Evolutionary conservation across 1,140 invertebrate species (phyloP), one percentile per base, ranked within the genome.

Genomic region (Pogonomyrmex barbatus): DNA sequence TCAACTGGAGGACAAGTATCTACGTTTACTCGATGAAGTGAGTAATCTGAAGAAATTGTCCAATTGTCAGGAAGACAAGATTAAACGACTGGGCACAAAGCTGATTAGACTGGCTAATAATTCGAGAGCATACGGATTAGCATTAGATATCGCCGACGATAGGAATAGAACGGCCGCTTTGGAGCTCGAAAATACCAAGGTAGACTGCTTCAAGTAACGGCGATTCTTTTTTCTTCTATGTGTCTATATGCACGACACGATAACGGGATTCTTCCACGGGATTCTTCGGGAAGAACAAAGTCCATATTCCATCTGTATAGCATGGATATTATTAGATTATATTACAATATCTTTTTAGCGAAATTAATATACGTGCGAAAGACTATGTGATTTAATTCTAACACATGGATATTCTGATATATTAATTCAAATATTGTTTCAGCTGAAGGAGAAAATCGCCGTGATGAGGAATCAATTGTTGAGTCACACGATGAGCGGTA

Each of bases 51-150:
- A 95, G 78, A 94, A 95, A 86, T 87, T 94, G 24, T 93, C 88
- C 8, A 94, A 95, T 54, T 81, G 87, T 36, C 94, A 95, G 63
- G 93, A 95, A 39, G 95, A 95, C 52, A 95, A 95, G 75, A 93
- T 95, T 10, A 95, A 95, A 68, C 91, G 93, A 36, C 86, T 95
- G 2, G 90, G 93, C 2, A 95, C 95, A 0, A 95, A 95, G 86
- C 54, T 95, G 4, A 94, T 95, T 90, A 91, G 94, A 89, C 85
- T 93, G 24, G 86, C 92, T 2, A 88, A 91, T 14, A 94, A 91
- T 89, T 92, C 94, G 12, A 91, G 92, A 82, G 63, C 91, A 5
- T 93, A 91, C 30, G n/a, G 91, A 12, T 33, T 89, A 3, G 50
- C 89, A 0, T 78, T 92, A 9, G 91, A 94, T 65, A 17, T 83